phyloP scores from a whole-genome alignment of 2,888 invertebrate species.

The Drosophila paramelanica region DNA sequence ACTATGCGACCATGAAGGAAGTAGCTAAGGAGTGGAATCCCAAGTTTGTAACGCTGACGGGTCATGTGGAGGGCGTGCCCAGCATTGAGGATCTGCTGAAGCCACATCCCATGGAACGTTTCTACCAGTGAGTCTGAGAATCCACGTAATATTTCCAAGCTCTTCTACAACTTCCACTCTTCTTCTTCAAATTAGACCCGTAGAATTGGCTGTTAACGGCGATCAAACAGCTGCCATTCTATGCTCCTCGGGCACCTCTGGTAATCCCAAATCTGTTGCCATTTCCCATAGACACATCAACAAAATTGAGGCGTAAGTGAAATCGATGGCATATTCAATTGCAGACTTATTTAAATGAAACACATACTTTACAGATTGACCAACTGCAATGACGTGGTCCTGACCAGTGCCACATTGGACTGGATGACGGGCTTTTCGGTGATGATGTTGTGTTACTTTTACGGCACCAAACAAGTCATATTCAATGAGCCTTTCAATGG shows the following conservation, averaged over 20 bases:
- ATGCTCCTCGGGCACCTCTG: slow-evolving; percentile 77
- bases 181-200: slow-evolving; percentile 33
- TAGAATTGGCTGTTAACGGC: slow-evolving; percentile 26
- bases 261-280: slow-evolving; percentile 67
- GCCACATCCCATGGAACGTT: slow-evolving; percentile 48
- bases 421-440: slow-evolving; percentile 70
- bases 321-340: background rate
- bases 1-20: slow-evolving; percentile 59
- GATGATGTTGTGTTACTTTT: slow-evolving; percentile 38
- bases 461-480: slow-evolving; percentile 63
- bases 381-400: slow-evolving; percentile 38
- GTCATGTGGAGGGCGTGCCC: slow-evolving; percentile 50
- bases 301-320: slow-evolving; percentile 49
- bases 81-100: slow-evolving; percentile 57
- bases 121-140: slow-evolving; percentile 44
- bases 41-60: slow-evolving; percentile 53
- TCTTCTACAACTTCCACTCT: background rate
- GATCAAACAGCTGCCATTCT: slow-evolving; percentile 64
- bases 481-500: slow-evolving; percentile 61
- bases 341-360: background rate
- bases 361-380: slow-evolving; percentile 24
- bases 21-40: slow-evolving; percentile 55
- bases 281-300: slow-evolving; percentile 52
- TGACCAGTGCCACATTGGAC: slow-evolving; percentile 69
- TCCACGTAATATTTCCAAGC: too few relatives aligned